phyloP scores from a whole-genome alignment of 1,140 invertebrate genomes.

The Hylaeus volcanicus region DNA sequence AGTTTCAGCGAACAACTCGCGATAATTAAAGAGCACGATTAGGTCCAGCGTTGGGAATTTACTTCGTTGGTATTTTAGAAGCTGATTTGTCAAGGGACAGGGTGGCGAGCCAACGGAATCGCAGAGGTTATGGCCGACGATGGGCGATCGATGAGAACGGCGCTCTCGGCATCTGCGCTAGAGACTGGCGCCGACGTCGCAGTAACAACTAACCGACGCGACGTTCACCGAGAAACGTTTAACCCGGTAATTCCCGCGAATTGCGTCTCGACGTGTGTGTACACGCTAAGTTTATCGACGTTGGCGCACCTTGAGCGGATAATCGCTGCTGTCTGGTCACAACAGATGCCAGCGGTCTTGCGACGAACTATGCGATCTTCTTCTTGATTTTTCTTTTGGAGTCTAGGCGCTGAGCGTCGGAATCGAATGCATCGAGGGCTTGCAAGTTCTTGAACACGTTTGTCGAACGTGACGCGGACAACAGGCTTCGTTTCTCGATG shows the following conservation, averaged over 20 bases:
- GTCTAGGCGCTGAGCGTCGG: background rate
- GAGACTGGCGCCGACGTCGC: conserved; percentile 36
- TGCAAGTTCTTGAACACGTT: conserved; percentile 9
- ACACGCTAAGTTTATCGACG: background rate
- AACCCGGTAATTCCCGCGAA: conserved; percentile 2
- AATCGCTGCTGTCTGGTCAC: background rate
- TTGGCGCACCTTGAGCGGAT: background rate
- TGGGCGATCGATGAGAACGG: conserved; percentile 63
- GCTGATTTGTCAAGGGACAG: background rate
- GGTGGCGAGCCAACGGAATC: conserved; percentile 8
- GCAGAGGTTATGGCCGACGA: conserved; percentile 60
- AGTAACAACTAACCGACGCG: conserved; percentile 31
- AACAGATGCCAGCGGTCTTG: background rate
- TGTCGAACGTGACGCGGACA: background rate
- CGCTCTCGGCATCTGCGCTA: conserved; percentile 57
- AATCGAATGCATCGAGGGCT: background rate
- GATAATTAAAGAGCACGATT: too few relatives aligned
- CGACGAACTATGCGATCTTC: background rate
- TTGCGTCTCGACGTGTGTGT: background rate
- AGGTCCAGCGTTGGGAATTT: too few relatives aligned
- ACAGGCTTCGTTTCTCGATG: background rate
- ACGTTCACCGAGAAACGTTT: conserved; percentile 35
- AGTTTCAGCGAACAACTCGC: background rate
- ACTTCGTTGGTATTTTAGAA: background rate
- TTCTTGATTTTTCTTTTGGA: background rate